A percentile compares a stretch with the other conserved stretches of the same genome.
phyloP scores from a whole-genome alignment of 2,797 vertebrate genomes.

The Picus viridis region DNA sequence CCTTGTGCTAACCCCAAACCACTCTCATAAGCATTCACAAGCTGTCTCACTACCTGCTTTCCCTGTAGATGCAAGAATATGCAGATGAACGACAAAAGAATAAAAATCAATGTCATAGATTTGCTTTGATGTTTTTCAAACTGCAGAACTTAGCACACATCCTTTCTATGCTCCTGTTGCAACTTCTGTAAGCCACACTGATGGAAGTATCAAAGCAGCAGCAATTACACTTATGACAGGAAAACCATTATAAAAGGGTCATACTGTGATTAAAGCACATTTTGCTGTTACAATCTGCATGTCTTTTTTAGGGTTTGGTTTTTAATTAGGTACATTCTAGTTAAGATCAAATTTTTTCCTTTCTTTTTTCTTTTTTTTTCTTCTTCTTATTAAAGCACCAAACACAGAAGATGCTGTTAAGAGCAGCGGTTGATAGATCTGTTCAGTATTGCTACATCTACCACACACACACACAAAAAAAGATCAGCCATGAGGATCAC shows the following conservation, averaged over 20 bases:
- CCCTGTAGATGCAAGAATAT: background rate
- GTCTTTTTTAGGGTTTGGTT: background rate
- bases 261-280: slow-evolving; percentile 8
- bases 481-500: background rate
- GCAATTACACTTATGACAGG: slow-evolving; percentile 12
- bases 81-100: slow-evolving; percentile 12
- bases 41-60: background rate
- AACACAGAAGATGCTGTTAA: background rate
- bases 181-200: background rate
- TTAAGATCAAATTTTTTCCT: background rate
- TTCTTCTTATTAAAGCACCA: background rate
- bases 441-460: background rate
- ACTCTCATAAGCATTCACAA: background rate
- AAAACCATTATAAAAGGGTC: slow-evolving; percentile 23
- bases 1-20: background rate
- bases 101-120: slow-evolving; percentile 19
- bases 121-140: slow-evolving; percentile 20
- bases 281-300: slow-evolving; percentile 10
- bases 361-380: background rate
- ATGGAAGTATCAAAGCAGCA: slow-evolving; percentile 43
- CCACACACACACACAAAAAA: background rate
- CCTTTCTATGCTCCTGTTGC: background rate
- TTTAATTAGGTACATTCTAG: slow-evolving; percentile 30
- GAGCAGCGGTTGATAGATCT: background rate
- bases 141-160: background rate